phyloP scores from a whole-genome alignment of 1,140 invertebrate genomes.

The Caerostris darwini region DNA sequence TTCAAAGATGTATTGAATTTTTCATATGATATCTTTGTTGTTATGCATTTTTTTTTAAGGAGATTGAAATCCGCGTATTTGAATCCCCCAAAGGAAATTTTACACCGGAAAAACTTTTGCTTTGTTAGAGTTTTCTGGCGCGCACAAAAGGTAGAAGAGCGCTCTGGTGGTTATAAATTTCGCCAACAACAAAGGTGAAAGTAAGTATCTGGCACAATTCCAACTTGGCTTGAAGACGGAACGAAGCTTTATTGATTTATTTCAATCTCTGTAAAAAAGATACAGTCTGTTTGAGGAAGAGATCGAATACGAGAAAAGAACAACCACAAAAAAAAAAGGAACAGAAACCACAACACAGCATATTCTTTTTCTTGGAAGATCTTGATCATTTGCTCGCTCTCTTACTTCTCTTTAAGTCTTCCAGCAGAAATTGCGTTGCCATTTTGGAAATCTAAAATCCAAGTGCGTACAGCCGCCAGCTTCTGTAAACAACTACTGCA shows the following conservation, averaged over 20 bases:
- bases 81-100: constrained; percentile 63
- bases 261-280: constrained; percentile 14
- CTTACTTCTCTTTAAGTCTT: background rate
- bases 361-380: background rate
- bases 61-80: background rate
- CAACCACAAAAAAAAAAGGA: background rate
- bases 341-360: background rate
- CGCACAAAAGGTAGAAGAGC: constrained; percentile 45
- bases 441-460: background rate
- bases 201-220: constrained; percentile 60
- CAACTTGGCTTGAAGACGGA: constrained; percentile 63
- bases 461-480: constrained; percentile 18
- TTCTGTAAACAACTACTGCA: constrained; percentile 15
- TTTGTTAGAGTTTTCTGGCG: constrained; percentile 4
- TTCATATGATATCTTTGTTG: background rate
- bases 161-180: constrained; percentile 45
- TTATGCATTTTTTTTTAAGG: background rate
- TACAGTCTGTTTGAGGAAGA: background rate
- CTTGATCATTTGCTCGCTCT: no score
- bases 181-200: constrained; percentile 59
- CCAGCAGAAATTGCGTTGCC: background rate
- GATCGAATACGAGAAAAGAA: constrained; percentile 38
- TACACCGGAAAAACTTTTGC: constrained; percentile 54
- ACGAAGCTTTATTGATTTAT: constrained; percentile 46
- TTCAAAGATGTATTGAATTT: constrained; percentile 21